Evolutionary conservation across 2,113 vertebrate species (phyloP).

Genomic region (Psittacula cyanocephala): DNA sequence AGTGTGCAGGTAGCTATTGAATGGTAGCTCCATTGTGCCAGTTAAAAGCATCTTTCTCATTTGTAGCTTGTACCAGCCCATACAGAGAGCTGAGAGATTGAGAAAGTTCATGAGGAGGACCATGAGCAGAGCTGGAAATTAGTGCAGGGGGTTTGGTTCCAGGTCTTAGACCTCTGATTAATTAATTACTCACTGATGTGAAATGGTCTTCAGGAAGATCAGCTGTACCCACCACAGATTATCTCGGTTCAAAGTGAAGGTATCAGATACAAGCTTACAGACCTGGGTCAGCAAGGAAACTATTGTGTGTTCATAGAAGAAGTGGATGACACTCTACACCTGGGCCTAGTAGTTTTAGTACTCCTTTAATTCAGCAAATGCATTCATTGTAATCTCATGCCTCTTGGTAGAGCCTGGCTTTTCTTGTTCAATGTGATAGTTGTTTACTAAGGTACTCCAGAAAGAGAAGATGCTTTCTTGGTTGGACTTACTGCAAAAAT

Average conservation of each 20-base stretch:
- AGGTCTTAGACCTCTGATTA: background rate
- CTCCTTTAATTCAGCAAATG: background rate
- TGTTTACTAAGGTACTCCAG: background rate
- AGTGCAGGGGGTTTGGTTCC: background rate
- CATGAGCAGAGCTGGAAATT: background rate
- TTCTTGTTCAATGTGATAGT: no score
- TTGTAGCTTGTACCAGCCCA: background rate
- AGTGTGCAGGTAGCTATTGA: rapidly evolving
- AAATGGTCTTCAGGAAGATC: background rate
- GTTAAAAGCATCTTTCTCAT: rapidly evolving
- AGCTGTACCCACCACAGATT: rapidly evolving
- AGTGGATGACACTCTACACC: background rate
- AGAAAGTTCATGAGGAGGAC: background rate
- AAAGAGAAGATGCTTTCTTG: background rate
- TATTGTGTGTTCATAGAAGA: rapidly evolving
- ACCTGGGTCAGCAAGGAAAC: background rate
- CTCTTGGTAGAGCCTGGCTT: background rate
- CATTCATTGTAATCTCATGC: background rate
- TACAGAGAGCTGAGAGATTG: background rate
- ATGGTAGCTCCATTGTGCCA: background rate
- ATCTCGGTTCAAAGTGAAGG: background rate
- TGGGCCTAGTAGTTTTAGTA: background rate
- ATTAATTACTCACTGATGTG: background rate
- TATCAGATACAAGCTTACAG: rapidly evolving
- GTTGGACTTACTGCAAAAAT: background rate